A percentile compares a stretch with the other conserved stretches of the same genome.
Evolutionary conservation across 1,140 invertebrate genomes (phyloP).

Genomic region (Batillaria attramentaria): DNA sequence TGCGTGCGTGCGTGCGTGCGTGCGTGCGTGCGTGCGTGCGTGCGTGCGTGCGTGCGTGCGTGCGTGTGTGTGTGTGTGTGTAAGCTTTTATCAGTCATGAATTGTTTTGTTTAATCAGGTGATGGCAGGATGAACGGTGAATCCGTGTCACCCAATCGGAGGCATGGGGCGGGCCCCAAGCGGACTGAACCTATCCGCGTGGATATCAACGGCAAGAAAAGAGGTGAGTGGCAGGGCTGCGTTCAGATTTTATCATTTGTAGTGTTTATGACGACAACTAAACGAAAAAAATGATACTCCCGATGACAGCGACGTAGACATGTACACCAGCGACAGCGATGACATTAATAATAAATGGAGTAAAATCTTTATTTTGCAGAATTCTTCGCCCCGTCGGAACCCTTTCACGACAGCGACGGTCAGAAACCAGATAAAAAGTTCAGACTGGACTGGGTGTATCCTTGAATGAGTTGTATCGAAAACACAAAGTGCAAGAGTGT

Average conservation of each 20-base stretch:
- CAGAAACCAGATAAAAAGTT: slow-evolving; percentile 72
- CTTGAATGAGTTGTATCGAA: slow-evolving; percentile 39
- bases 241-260: too few relatives aligned
- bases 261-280: too few relatives aligned
- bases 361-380: slow-evolving; percentile 54
- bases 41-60: slow-evolving; percentile 15
- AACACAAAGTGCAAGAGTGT: too few relatives aligned
- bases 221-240: too few relatives aligned
- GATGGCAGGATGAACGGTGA: not conserved
- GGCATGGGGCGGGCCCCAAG: not conserved
- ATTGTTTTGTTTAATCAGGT: not conserved
- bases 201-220: slow-evolving; percentile 34
- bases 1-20: slow-evolving; percentile 17
- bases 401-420: slow-evolving; percentile 53
- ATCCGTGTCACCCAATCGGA: slow-evolving; percentile 12
- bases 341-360: too few relatives aligned
- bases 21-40: slow-evolving; percentile 11
- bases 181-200: slow-evolving; percentile 16
- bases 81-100: not conserved
- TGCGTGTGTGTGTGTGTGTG: slow-evolving; percentile 9
- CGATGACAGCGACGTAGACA: too few relatives aligned
- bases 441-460: slow-evolving; percentile 89
- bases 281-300: too few relatives aligned
- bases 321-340: too few relatives aligned
- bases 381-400: slow-evolving; percentile 57